Evolutionary conservation across 2,113 vertebrate species (phyloP).

Genomic region (Neolamprologus longior): DNA sequence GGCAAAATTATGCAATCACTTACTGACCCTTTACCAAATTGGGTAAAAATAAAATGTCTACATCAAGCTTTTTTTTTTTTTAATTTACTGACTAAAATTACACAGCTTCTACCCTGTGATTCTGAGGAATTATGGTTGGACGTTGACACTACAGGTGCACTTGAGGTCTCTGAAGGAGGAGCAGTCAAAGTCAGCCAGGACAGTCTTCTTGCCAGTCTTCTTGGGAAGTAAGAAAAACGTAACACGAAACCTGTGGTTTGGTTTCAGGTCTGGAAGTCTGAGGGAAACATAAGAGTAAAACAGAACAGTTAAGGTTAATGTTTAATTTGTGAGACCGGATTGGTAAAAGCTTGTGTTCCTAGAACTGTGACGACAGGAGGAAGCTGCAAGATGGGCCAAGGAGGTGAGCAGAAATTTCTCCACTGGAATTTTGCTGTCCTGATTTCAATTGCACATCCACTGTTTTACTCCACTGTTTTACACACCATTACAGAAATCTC

Average conservation of each 20-base stretch:
- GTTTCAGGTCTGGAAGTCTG: constrained; percentile 14
- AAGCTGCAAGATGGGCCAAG: not conserved
- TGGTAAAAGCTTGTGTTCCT: not conserved
- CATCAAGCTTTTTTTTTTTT: no score
- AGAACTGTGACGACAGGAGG: not conserved
- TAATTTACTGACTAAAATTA: not conserved
- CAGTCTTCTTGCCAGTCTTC: constrained; percentile 4
- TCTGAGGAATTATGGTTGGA: not conserved
- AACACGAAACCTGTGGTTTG: not conserved
- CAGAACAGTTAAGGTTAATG: not conserved
- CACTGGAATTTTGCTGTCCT: not conserved
- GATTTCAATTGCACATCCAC: not conserved
- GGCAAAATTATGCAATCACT: no score
- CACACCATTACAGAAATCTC: not conserved
- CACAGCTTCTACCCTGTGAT: not conserved
- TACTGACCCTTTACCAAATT: no score
- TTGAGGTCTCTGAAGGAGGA: constrained; percentile 49
- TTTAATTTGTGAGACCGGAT: not conserved
- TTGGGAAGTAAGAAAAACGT: not conserved
- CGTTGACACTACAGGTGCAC: not conserved
- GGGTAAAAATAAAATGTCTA: no score
- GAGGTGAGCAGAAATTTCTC: not conserved
- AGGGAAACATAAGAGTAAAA: not conserved
- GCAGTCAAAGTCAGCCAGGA: constrained; percentile 40
- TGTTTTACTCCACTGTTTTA: not conserved